Base-by-base conservation (phyloP, 2,888 invertebrate genomes). In the Crematogaster levior region DNA sequence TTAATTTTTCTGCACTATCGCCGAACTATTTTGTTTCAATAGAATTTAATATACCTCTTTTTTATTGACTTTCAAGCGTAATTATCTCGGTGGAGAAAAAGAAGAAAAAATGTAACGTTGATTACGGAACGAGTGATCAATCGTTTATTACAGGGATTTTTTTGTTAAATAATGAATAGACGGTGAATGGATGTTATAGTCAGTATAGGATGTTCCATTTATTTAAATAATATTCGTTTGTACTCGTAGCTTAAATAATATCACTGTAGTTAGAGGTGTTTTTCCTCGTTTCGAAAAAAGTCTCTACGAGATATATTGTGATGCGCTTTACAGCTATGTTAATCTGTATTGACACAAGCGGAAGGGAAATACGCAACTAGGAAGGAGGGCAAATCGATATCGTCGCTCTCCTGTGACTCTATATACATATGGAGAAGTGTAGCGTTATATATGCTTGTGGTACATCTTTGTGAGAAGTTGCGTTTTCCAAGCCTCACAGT, bases 381-480 rank as follows among this genome's bases (percentile, higher is more conserved):
- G 68, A 79, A 79, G 56, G 70, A 58, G 70, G 37, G 56, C 77
- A 68, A 79, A 79, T 79, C 77, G 77, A 79, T 79, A 79, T 68
- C 56, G 24, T 12, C 7, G 68, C 34, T 68, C 34, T 46, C 56
- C 43, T 56, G 18, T 21, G 37, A 34, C 56, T 58, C 18, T 68
- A 18, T 77, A 21, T 56, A 30, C 34, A 77, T 18, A 53, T 46
- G 12, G 12, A 63, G 37, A 48, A 9, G 34, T n/a, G n/a, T 27
- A 18, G 15, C 18, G n/a, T 48, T 63, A n/a, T 63, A 37, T n/a
- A 30, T n/a, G 30, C 21, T 43, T 68, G 21, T 43, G 30, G 18
- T 43, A 27, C 7, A 48, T n/a, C 30, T 30, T 30, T 30, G 21
- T 15, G 66, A 53, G 18, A 68, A 65, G 10, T 77, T 68, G 56